Conservation (phyloP, 1,140 invertebrate genomes). For the Procambarus virginalis region DNA sequence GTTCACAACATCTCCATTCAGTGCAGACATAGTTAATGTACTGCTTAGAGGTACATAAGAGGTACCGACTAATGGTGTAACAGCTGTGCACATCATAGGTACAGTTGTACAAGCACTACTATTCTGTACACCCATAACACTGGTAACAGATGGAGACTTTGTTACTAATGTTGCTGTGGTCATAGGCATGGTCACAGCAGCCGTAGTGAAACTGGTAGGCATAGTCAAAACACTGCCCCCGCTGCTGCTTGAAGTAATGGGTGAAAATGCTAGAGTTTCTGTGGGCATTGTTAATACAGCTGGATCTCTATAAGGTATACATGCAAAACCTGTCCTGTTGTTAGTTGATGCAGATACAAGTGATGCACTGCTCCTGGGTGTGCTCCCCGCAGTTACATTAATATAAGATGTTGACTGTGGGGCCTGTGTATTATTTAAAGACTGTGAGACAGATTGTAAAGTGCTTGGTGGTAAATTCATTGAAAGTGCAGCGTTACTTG, state of each 20-base stretch:
- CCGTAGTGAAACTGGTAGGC: conserved; percentile 2
- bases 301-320: conserved; percentile 14
- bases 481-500: background rate
- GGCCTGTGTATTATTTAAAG: conserved; percentile 6
- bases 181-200: conserved; percentile 13
- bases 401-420: background rate
- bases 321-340: background rate
- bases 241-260: conserved; percentile 13
- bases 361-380: conserved; percentile 15
- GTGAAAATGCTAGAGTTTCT: conserved; percentile 1
- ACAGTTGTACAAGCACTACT: conserved; percentile 26
- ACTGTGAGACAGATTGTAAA: background rate
- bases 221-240: background rate
- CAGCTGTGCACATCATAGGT: conserved; percentile 15
- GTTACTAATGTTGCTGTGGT: conserved; percentile 7
- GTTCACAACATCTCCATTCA: no score
- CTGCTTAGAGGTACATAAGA: background rate
- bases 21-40: background rate
- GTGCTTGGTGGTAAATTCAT: background rate
- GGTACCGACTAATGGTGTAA: conserved; percentile 4
- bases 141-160: conserved; percentile 13
- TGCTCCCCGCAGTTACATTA: conserved; percentile 5
- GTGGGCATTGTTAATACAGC: conserved; percentile 4
- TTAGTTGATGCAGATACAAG: conserved; percentile 11
- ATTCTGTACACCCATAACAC: background rate